A percentile compares a stretch with the other conserved stretches of the same genome.
Evolutionary conservation across 2,113 vertebrate species (phyloP).

Genomic region (Megaleporinus macrocephalus): DNA sequence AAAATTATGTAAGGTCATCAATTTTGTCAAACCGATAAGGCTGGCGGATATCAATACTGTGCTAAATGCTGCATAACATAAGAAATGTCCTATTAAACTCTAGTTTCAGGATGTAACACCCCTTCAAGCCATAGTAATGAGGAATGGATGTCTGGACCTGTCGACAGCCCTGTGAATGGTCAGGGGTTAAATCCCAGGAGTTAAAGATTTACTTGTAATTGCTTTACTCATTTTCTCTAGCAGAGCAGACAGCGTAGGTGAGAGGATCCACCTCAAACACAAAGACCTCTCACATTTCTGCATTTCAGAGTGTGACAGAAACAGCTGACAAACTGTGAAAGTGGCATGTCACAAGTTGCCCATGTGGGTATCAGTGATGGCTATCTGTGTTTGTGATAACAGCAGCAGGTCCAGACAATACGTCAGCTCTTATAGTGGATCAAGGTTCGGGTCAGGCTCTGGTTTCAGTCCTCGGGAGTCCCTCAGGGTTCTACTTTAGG

Average conservation of each 20-base stretch:
- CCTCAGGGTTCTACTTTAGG: constrained; percentile 31
- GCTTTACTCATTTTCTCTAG: background rate
- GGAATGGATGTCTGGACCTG: background rate
- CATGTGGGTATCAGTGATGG: background rate
- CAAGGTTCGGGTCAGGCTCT: constrained; percentile 22
- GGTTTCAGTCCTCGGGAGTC: constrained; percentile 24
- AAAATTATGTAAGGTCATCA: too few species aligned
- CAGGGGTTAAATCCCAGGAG: background rate
- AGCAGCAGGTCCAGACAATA: constrained; percentile 46
- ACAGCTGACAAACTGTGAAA: constrained; percentile 19
- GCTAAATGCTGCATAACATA: too few species aligned
- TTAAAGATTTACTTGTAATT: background rate
- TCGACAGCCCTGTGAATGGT: background rate
- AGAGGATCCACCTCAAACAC: constrained; percentile 14
- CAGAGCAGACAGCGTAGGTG: constrained; percentile 10
- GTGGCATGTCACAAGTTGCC: constrained; percentile 38
- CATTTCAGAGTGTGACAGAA: constrained; percentile 17
- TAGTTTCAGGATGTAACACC: too few species aligned
- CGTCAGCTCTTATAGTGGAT: constrained; percentile 4
- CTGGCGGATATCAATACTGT: too few species aligned
- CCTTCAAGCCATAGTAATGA: background rate
- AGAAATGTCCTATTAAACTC: too few species aligned
- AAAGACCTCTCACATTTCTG: constrained; percentile 36
- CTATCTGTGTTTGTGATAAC: constrained; percentile 52
- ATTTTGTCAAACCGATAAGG: too few species aligned